phyloP scores from a whole-genome alignment of 2,113 vertebrate species.

The Pollimyrus isidori region DNA sequence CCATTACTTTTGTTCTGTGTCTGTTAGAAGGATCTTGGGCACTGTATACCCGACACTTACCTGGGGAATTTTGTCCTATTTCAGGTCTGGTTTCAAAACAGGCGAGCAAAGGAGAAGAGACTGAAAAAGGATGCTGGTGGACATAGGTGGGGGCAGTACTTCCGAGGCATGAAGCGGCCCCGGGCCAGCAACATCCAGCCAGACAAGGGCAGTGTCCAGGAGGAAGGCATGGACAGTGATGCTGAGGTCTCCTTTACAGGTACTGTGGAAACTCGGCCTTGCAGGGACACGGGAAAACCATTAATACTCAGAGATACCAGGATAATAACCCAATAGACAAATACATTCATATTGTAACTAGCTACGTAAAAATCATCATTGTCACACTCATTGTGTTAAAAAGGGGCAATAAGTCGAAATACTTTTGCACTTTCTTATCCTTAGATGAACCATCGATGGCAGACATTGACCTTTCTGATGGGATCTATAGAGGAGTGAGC shows the following conservation, averaged over 20 bases:
- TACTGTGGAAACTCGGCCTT: slow-evolving; percentile 34
- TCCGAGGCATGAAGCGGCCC: slow-evolving; percentile 86
- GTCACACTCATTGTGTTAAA: not conserved
- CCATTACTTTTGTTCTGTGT: not conserved
- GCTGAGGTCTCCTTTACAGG: slow-evolving; percentile 93
- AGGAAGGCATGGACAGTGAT: slow-evolving; percentile 88
- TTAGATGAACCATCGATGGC: slow-evolving; percentile 85
- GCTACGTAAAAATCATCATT: not conserved
- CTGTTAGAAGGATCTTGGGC: not conserved
- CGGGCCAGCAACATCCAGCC: slow-evolving; percentile 79
- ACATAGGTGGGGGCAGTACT: slow-evolving; percentile 95
- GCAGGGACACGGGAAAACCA: not conserved
- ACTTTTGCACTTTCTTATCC: slow-evolving; percentile 24
- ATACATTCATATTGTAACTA: not conserved
- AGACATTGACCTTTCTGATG: slow-evolving; percentile 74
- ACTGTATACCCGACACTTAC: no score
- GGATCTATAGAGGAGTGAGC: slow-evolving; percentile 75
- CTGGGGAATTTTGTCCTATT: not conserved
- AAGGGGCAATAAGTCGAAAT: not conserved
- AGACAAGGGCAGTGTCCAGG: slow-evolving; percentile 88
- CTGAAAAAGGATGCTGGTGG: slow-evolving; percentile 91
- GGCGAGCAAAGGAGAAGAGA: slow-evolving; percentile 91
- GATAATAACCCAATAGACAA: not conserved
- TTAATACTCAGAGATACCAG: not conserved
- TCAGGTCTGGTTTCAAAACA: slow-evolving; percentile 99